Evolutionary conservation across 2,888 invertebrate genomes (phyloP), one percentile per base, ranked within the genome.

Genomic region (Drosophila tanythrix): DNA sequence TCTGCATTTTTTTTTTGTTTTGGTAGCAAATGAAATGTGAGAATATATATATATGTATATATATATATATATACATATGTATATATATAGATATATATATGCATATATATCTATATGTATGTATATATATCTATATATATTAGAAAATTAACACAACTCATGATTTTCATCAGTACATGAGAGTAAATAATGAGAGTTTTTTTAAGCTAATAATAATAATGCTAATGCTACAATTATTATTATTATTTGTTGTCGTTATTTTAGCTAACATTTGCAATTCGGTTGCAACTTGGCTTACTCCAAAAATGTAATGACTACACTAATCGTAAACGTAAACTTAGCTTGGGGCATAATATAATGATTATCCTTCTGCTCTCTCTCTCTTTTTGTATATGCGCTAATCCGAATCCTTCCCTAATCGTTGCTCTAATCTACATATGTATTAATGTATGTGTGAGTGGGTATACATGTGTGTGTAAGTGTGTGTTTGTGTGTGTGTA

Each of bases 261-360:
- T 58, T 67, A 50, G 60, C 40, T 38, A 40, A 63, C 52, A 58
- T 66, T 53, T 29, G 56, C 53, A 48, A 60, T 29, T 61, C 51
- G 31, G 31, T 46, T 80, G 81, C 81, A 78, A 67, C 78, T 71
- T 76, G 70, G 70, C 73, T 70, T 72, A 70, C 66, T 69, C 56
- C 68, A 73, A 46, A 15, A 15, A 69, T 62, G 59, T 69, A 74
- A 80, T 68, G 61, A 50, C 79, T 85, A 82, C 57, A 69, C 64
- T 81, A 79, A 82, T 71, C 40, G 59, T 83, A 81, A 81, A 69
- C 72, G 66, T 89, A 81, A 88, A 79, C 68, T 73, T 90, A 90
- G 73, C 87, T 79, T 89, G 78, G 81, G 76, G 72, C 78, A 81
- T 76, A 25, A 46, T 46, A 25, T 46, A 46, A 46, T 46, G 46